These are phyloP conservation scores for Nautilus pompilius DNA, from an alignment of 1,140 invertebrate genomes.

Conservation along the genomic window DNA sequence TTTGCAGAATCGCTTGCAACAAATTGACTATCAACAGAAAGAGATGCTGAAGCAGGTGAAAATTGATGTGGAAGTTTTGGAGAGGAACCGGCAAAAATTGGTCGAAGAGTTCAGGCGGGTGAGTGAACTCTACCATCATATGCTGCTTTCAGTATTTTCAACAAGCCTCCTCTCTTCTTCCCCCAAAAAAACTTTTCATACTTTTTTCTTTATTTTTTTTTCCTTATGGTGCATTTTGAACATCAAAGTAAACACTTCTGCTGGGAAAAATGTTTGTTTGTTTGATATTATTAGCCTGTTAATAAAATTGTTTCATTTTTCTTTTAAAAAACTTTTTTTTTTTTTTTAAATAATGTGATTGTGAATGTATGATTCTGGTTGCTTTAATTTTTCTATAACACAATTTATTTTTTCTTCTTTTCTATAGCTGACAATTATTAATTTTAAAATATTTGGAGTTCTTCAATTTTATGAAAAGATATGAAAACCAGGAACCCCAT, in stretches of 20 bases:
- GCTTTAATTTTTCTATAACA: neutral
- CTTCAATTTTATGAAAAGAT: too few relatives aligned
- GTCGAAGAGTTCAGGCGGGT: slow-evolving; percentile 44
- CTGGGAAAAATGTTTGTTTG: too few relatives aligned
- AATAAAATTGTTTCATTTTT: neutral
- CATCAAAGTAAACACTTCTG: neutral
- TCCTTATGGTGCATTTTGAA: neutral
- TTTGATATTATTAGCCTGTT: neutral
- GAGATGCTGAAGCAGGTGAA: slow-evolving; percentile 42
- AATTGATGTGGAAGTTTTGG: slow-evolving; percentile 35
- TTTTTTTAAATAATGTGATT: neutral
- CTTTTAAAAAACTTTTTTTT: too few relatives aligned
- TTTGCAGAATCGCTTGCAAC: slow-evolving; percentile 40
- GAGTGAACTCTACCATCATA: too few relatives aligned
- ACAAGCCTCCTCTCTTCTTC: neutral
- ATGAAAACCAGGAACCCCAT: too few relatives aligned
- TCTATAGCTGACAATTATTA: too few relatives aligned
- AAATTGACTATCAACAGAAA: slow-evolving; percentile 47
- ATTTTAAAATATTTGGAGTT: too few relatives aligned
- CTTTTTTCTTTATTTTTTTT: neutral
- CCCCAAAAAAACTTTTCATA: neutral
- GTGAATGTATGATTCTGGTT: neutral
- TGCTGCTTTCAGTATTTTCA: too few relatives aligned
- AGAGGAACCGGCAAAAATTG: slow-evolving; percentile 32
- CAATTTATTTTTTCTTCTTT: slow-evolving; percentile 2